Percentiles rank a stretch among this genome's conserved stretches.
phyloP scores from a whole-genome alignment of 37 sponge, comb jelly and placozoan genomes.

The Chondrilla cf. caribensis region DNA sequence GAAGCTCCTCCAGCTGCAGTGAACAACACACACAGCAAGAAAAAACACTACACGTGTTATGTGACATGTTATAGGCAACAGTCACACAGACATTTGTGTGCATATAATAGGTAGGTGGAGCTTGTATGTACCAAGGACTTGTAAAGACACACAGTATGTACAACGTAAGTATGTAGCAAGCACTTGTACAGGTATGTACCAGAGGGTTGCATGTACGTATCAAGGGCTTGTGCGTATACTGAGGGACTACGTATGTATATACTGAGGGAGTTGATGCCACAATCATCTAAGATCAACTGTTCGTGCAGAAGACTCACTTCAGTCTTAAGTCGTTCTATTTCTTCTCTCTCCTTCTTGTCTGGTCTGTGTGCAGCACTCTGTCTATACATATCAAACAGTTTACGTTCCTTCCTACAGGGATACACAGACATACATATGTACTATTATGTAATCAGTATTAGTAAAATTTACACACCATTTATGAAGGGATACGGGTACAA shows the following conservation, averaged over 20 bases:
- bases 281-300: too few species aligned
- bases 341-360: slow-evolving; percentile 71
- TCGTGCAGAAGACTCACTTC: slow-evolving; percentile 42
- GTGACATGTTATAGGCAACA: too few species aligned
- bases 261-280: not conserved
- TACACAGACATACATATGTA: too few species aligned
- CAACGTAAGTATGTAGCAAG: too few species aligned
- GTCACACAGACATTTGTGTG: too few species aligned
- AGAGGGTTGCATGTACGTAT: too few species aligned
- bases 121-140: too few species aligned
- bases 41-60: not conserved
- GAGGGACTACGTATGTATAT: too few species aligned
- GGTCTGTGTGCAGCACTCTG: slow-evolving; percentile 27
- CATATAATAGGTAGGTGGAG: not conserved
- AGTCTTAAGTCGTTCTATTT: slow-evolving; percentile 47
- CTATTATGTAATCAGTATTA: too few species aligned
- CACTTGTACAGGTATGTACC: too few species aligned
- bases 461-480: slow-evolving; percentile 5
- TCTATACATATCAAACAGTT: slow-evolving; percentile 72
- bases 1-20: slow-evolving; percentile 41
- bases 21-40: not conserved
- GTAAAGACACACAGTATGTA: too few species aligned
- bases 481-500: slow-evolving; percentile 24
- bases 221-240: too few species aligned
- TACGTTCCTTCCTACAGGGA: slow-evolving; percentile 61